Conservation (phyloP, 2,888 invertebrate species). For the Apamea monoglypha region DNA sequence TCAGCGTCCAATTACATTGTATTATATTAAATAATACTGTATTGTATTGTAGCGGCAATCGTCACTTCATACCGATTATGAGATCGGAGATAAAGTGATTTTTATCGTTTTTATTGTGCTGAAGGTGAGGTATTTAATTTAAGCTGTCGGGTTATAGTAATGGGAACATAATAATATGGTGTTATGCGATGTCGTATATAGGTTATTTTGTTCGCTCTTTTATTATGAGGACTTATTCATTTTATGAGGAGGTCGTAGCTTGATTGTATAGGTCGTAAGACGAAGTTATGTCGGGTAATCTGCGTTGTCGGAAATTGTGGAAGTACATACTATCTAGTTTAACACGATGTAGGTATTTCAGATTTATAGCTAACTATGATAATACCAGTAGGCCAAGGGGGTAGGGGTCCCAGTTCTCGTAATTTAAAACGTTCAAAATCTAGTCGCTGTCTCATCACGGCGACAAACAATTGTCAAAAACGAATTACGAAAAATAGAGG, state of each 20-base stretch:
- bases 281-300: not conserved
- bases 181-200: conserved; percentile 16
- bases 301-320: not conserved
- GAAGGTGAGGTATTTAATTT: conserved; percentile 46
- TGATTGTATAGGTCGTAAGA: not conserved
- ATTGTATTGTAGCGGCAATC: conserved; percentile 51
- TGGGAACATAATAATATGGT: conserved; percentile 49
- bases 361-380: not conserved
- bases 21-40: conserved; percentile 48
- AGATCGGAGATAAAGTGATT: conserved; percentile 61
- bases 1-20: conserved; percentile 54
- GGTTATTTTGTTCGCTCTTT: conserved; percentile 28
- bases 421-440: too few relatives aligned
- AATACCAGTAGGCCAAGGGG: too few relatives aligned
- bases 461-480: too few relatives aligned
- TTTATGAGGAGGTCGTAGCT: conserved; percentile 23
- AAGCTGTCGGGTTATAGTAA: conserved; percentile 57
- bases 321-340: not conserved
- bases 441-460: too few relatives aligned
- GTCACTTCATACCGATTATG: conserved; percentile 63
- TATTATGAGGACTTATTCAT: conserved; percentile 15
- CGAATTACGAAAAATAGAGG: too few relatives aligned
- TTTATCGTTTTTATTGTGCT: conserved; percentile 59
- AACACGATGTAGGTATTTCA: not conserved
- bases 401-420: too few relatives aligned